phyloP scores from a whole-genome alignment of 2,888 invertebrate genomes.

The Geotrupes spiniger region DNA sequence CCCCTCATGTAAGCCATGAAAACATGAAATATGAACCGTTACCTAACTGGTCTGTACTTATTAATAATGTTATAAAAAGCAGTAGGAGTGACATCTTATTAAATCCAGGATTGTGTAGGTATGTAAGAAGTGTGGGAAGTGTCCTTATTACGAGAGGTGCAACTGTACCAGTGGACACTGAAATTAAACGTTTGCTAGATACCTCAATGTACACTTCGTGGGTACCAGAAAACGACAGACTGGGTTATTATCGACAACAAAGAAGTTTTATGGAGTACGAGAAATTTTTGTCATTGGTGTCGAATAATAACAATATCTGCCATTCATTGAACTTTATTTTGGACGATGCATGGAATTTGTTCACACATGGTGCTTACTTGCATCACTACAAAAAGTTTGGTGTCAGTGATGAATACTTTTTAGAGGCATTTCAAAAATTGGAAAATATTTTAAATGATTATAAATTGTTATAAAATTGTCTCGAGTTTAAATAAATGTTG shows the following conservation, averaged over 20 bases:
- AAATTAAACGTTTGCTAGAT: conserved; percentile 39
- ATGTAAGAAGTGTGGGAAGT: conserved; percentile 40
- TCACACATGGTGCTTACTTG: conserved; percentile 51
- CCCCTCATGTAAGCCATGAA: conserved; percentile 43
- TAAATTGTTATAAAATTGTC: conserved; percentile 38
- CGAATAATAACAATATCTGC: conserved; percentile 50
- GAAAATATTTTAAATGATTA: conserved; percentile 52
- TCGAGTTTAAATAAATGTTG: neutral
- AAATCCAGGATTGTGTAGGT: conserved; percentile 13
- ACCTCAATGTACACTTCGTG: conserved; percentile 46
- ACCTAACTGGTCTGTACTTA: conserved; percentile 42
- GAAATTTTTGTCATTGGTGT: conserved; percentile 49
- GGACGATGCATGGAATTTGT: conserved; percentile 52
- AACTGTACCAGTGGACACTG: conserved; percentile 31
- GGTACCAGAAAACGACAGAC: conserved; percentile 40
- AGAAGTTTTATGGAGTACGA: conserved; percentile 46
- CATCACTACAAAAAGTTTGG: conserved; percentile 54
- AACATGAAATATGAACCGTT: conserved; percentile 42
- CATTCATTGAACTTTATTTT: conserved; percentile 46
- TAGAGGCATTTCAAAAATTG: conserved; percentile 51
- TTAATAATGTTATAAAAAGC: conserved; percentile 13
- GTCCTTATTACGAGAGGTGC: conserved; percentile 49
- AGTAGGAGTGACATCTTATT: conserved; percentile 11
- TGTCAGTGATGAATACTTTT: conserved; percentile 51
- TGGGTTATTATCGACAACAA: conserved; percentile 46